Conservation (phyloP, 2,113 vertebrate species). For the Lepus europaeus region DNA sequence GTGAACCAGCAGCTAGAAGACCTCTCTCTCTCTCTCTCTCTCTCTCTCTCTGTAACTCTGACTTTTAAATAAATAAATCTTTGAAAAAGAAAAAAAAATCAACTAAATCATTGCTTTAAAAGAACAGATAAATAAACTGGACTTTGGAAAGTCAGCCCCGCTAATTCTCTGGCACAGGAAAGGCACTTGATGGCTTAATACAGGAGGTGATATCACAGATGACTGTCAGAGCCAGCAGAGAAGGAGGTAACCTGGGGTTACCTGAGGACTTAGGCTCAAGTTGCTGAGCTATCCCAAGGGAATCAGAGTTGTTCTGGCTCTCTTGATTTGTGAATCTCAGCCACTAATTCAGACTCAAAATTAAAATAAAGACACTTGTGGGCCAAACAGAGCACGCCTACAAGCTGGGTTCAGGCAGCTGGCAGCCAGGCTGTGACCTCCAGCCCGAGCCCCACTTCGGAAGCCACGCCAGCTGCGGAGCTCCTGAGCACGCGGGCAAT, state of each 20-base stretch:
- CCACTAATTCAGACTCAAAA: slow-evolving; percentile 52
- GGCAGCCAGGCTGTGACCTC: background rate
- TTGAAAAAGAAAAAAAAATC: background rate
- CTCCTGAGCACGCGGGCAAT: background rate
- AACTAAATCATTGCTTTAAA: no score
- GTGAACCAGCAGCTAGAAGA: no score
- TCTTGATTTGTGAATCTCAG: slow-evolving; percentile 32
- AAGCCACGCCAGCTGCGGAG: background rate
- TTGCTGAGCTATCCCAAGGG: background rate
- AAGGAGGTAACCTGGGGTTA: background rate
- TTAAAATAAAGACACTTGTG: slow-evolving; percentile 49
- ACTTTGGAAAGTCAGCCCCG: slow-evolving; percentile 7
- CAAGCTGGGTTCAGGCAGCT: background rate
- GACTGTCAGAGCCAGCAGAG: background rate
- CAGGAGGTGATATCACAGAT: background rate
- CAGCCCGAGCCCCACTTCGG: background rate
- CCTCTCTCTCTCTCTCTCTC: no score
- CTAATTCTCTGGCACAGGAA: background rate
- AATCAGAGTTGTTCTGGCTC: background rate
- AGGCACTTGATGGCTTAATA: slow-evolving; percentile 40
- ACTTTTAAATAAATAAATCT: background rate
- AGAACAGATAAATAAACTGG: no score
- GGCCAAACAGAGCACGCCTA: slow-evolving; percentile 33
- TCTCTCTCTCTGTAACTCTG: no score
- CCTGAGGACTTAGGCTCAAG: background rate